Percentiles rank a stretch among this genome's conserved stretches.
phyloP scores from a whole-genome alignment of 2,113 vertebrate genomes.

The Chionodraco myersi region DNA sequence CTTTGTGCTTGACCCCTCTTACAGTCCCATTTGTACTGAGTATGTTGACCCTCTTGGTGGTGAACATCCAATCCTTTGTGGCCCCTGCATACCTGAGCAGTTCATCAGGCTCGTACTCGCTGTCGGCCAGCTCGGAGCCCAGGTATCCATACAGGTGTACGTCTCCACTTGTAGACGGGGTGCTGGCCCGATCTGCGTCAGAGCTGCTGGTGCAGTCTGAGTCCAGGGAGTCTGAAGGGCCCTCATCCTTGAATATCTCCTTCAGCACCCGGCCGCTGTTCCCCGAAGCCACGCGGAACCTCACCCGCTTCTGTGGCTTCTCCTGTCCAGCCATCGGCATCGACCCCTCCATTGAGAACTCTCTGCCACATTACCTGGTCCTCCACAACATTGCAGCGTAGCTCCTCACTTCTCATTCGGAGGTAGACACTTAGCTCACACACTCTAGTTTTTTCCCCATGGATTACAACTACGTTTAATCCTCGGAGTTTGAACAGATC shows the following conservation, averaged over 20 bases:
- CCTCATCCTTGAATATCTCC: slow-evolving; percentile 93
- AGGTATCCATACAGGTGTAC: slow-evolving; percentile 81
- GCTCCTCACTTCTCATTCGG: slow-evolving; percentile 67
- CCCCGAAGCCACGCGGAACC: slow-evolving; percentile 94
- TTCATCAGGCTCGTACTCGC: slow-evolving; percentile 87
- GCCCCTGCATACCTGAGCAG: slow-evolving; percentile 89
- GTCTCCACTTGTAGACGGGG: slow-evolving; percentile 86
- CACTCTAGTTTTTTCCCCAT: slow-evolving; percentile 63
- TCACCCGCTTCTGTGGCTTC: slow-evolving; percentile 89
- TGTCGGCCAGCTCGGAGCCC: slow-evolving; percentile 88
- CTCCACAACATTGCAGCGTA: slow-evolving; percentile 52
- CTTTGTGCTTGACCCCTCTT: slow-evolving; percentile 97
- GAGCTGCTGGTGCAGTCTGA: slow-evolving; percentile 93
- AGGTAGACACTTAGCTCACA: slow-evolving; percentile 57
- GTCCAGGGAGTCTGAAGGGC: slow-evolving; percentile 88
- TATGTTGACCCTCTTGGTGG: slow-evolving; percentile 93
- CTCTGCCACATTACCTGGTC: slow-evolving; percentile 84
- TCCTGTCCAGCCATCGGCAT: slow-evolving; percentile 79
- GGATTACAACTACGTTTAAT: slow-evolving; percentile 75
- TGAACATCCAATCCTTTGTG: slow-evolving; percentile 88
- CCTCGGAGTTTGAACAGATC: slow-evolving; percentile 68
- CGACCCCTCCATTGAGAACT: slow-evolving; percentile 79
- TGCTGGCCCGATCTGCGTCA: slow-evolving; percentile 87
- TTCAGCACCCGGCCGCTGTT: slow-evolving; percentile 94
- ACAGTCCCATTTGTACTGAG: slow-evolving; percentile 98